Base-by-base conservation (phyloP, 2,888 invertebrate species). In the Pilophorus perplexus region DNA sequence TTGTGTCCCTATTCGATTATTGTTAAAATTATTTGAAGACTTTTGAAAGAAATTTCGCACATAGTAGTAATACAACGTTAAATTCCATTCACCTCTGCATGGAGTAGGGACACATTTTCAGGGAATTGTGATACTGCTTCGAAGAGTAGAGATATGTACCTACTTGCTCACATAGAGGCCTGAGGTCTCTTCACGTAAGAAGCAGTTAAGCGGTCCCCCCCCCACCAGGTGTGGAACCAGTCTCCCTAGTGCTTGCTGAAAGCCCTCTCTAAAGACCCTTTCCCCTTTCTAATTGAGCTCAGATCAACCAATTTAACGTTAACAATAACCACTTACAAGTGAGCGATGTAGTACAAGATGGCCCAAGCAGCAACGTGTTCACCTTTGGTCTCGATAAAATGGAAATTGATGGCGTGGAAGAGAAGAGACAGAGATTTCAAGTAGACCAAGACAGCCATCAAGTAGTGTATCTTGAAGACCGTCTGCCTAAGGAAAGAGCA, bases 361-460 rank as follows among this genome's bases (percentile, higher is more conserved):
- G 98, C 98, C 97, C 98, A 99, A 0, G 96, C 90, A 22, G 96
- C 94, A 3, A 95, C 89, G 75, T 97, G 96, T 72, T 92, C 90
- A 0, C 98, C 98, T 71, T 89, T 84, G 14, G 85, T 86, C 78
- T 94, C 89, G 75, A 99, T 96, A 75, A 93, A 97, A 76, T 97
- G 94, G 75, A 88, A 93, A 76, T 93, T 93, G 60, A 93, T 89
- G 0, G 93, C 94, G 77, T 98, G 98, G 79, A 98, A 97, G 68
- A 97, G 85, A 57, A 98, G 78, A 0, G 97, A 93, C 20, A 95
- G 77, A 0, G 93, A 89, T 77, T 98, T 98, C 18, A 97, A 79
- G 74, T 90, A 93, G 3, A 97, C 93, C 66, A 99, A 80, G 10
- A 90, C 87, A 33, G 93, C 89, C 98, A 99, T 99, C 71, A 99